Base-by-base conservation (phyloP, 92 coral and sea anemone genomes). In the Heteractis magnifica region DNA sequence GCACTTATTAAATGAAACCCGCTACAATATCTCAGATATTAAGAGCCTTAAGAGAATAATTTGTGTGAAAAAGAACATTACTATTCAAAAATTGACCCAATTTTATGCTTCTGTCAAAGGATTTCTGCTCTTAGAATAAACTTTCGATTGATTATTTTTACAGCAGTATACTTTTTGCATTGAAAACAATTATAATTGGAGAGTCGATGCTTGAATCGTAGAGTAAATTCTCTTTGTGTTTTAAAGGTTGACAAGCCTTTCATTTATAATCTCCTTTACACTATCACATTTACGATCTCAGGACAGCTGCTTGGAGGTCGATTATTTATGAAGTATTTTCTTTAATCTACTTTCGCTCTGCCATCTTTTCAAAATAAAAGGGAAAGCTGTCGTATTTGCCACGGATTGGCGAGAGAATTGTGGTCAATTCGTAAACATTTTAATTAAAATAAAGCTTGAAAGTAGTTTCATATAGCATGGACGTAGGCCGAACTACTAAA, bases 331-430 rank as follows among this genome's bases (percentile, higher is more conserved):
- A 78, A 58, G 20, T 52, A 21, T 58, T 78, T 56, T 21, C 52
- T 62, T 78, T 58, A 78, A 78, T 78, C 81, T 56, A 62, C 65
- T 76, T 76, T 76, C 16, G 65, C 65, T 78, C 41, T 41, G 71
- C 52, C 20, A 50, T 15, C 44, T 10, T 50, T 56, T 78, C 52
- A 78, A 78, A 78, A 78, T 78, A 78, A 78, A 78, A 18, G 14
- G 5, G 8, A 56, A 6, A 56, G 20, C 20, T 12, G 72, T 18
- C 81, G 72, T 50, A 56, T 78, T 78, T 21, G 71, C 52, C 16
- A n/a, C 14, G 72, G 81, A 78, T 78, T 78, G 81, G 81, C 81
- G 71, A 41, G 12, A 58, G 73, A 78, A 34, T 9, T 12, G 81
- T 34, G 49, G 49, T 23, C 81, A 78, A 26, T 78, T 34, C 21